Conservation (phyloP, 2,113 vertebrate genomes). For the Cromileptes altivelis region DNA sequence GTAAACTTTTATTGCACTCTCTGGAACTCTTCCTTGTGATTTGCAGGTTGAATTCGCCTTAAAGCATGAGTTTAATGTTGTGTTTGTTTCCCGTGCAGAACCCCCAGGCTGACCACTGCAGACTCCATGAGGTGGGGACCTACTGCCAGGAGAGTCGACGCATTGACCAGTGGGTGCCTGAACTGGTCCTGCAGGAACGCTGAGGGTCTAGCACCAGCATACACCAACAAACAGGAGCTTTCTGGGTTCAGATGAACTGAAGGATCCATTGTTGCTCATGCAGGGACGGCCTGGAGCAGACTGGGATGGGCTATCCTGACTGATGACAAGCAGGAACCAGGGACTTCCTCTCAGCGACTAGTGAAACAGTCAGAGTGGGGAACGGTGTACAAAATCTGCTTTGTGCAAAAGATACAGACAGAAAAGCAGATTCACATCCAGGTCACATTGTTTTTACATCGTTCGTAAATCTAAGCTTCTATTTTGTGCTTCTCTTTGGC, state of each 20-base stretch:
- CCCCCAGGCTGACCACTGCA: slow-evolving; percentile 87
- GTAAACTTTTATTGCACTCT: neutral
- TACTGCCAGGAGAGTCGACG: slow-evolving; percentile 91
- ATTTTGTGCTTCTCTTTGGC: slow-evolving; percentile 25
- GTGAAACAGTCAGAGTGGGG: slow-evolving; percentile 25
- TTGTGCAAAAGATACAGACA: slow-evolving; percentile 22
- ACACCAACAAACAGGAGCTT: slow-evolving; percentile 8
- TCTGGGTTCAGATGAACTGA: slow-evolving; percentile 41
- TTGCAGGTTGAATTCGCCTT: neutral
- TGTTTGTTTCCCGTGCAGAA: slow-evolving; percentile 78
- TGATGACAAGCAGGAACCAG: slow-evolving; percentile 22
- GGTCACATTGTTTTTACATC: slow-evolving; percentile 12
- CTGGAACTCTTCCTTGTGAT: neutral
- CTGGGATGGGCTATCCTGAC: neutral
- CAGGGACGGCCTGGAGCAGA: slow-evolving; percentile 21
- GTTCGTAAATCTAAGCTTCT: slow-evolving; percentile 4
- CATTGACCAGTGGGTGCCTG: slow-evolving; percentile 92
- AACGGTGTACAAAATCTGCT: slow-evolving; percentile 22
- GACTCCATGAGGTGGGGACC: slow-evolving; percentile 88
- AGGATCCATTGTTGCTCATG: slow-evolving; percentile 23
- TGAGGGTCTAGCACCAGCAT: slow-evolving; percentile 67
- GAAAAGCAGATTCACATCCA: slow-evolving; percentile 20
- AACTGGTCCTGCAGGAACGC: slow-evolving; percentile 88
- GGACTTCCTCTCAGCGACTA: slow-evolving; percentile 11
- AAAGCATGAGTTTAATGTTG: slow-evolving; percentile 2